Evolutionary conservation across 2,113 vertebrate species (phyloP).

Genomic region (Osmerus eperlanus): DNA sequence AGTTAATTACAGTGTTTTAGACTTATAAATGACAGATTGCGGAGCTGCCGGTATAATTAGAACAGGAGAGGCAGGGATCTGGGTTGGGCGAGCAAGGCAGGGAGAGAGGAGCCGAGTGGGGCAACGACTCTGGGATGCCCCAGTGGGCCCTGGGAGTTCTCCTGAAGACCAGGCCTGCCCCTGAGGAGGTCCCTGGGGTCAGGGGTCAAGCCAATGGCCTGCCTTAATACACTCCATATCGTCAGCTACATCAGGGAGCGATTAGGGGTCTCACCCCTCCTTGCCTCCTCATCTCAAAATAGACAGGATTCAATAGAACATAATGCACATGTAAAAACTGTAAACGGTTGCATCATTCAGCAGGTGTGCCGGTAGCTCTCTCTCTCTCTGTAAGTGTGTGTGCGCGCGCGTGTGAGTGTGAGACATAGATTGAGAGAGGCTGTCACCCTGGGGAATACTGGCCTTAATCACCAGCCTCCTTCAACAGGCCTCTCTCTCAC

Average conservation of each 20-base stretch:
- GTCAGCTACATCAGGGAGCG: conserved; percentile 76
- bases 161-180: conserved; percentile 74
- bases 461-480: conserved; percentile 32
- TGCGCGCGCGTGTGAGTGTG: conserved; percentile 10
- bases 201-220: conserved; percentile 87
- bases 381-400: neutral
- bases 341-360: neutral
- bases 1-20: conserved; percentile 77
- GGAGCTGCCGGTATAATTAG: conserved; percentile 75
- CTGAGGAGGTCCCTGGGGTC: conserved; percentile 81
- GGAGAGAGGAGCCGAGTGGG: conserved; percentile 44
- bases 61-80: conserved; percentile 54
- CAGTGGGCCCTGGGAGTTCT: conserved; percentile 75
- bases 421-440: neutral
- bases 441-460: neutral
- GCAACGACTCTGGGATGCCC: conserved; percentile 54
- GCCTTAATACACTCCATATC: conserved; percentile 85
- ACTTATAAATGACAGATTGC: conserved; percentile 80
- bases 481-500: conserved; percentile 27
- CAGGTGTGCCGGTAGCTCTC: neutral
- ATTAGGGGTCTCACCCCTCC: neutral
- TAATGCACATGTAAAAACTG: neutral
- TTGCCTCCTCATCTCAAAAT: neutral
- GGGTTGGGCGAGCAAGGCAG: conserved; percentile 38
- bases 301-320: neutral